A percentile compares a stretch with the other conserved stretches of the same genome.
These are phyloP conservation scores for Sebastes iracundus DNA, from an alignment of 2,797 vertebrate species.

Conservation along the genomic window DNA sequence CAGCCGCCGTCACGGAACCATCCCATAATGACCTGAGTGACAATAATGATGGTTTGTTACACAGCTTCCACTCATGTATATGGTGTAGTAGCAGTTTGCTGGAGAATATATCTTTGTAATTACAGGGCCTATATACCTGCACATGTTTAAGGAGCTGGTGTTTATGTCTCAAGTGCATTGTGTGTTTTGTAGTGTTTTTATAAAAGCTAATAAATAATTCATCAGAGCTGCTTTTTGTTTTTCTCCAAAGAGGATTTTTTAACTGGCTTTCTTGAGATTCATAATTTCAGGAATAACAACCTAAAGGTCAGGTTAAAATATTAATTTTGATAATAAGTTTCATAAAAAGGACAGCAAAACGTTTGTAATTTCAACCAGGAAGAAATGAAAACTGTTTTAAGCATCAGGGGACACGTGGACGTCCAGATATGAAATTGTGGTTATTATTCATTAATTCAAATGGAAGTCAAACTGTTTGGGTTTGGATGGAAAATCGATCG, in stretches of 20 bases:
- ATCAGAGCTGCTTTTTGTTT: background rate
- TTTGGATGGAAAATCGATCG: conserved; percentile 61
- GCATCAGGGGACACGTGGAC: background rate
- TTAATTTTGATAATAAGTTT: background rate
- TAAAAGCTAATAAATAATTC: background rate
- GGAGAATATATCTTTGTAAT: background rate
- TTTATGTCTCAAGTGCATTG: background rate
- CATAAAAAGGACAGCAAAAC: background rate
- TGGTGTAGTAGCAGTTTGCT: background rate
- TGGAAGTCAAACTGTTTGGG: conserved; percentile 28
- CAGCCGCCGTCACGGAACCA: conserved; percentile 11
- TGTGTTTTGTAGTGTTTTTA: background rate
- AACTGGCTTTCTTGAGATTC: background rate
- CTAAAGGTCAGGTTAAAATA: background rate
- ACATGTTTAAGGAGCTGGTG: background rate
- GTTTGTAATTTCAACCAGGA: background rate
- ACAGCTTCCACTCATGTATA: background rate
- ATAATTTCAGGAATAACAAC: background rate
- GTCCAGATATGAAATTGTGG: conserved; percentile 14
- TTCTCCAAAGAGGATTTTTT: background rate
- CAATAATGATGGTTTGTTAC: background rate
- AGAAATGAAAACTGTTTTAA: background rate
- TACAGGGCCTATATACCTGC: no score
- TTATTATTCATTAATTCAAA: conserved; percentile 67
- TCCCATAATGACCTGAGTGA: background rate